phyloP scores from a whole-genome alignment of 2,797 vertebrate species.

The Brachyalestes nurse region DNA sequence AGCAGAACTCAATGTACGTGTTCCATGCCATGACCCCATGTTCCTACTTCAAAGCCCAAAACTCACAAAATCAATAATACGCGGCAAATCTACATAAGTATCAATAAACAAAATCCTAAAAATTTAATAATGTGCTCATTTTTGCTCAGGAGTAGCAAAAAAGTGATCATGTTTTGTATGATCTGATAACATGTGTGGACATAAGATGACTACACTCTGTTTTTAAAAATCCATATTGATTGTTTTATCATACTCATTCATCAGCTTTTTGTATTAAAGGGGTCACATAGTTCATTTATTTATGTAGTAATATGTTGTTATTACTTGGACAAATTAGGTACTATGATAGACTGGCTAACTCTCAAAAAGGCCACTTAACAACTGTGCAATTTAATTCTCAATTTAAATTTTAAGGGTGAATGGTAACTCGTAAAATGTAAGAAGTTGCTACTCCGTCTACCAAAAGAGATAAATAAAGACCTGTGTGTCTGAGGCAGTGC shows the following conservation, averaged over 20 bases:
- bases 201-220: not conserved
- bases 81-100: not conserved
- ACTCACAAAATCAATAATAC: not conserved
- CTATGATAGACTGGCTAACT: not conserved
- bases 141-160: not conserved
- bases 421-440: not conserved
- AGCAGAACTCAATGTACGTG: slow-evolving; percentile 18
- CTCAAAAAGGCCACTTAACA: not conserved
- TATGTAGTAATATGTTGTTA: not conserved
- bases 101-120: not conserved
- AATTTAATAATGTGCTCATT: not conserved
- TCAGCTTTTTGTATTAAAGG: not conserved
- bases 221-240: not conserved
- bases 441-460: not conserved
- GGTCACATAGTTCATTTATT: not conserved
- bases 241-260: not conserved
- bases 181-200: not conserved
- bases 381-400: not conserved
- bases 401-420: not conserved
- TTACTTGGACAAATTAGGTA: not conserved
- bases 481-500: slow-evolving; percentile 1
- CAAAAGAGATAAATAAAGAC: slow-evolving; percentile 11
- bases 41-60: not conserved
- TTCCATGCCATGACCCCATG: not conserved
- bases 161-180: no score